Evolutionary conservation across 2,888 invertebrate species (phyloP).

Genomic region (Drosophila multiciliata): DNA sequence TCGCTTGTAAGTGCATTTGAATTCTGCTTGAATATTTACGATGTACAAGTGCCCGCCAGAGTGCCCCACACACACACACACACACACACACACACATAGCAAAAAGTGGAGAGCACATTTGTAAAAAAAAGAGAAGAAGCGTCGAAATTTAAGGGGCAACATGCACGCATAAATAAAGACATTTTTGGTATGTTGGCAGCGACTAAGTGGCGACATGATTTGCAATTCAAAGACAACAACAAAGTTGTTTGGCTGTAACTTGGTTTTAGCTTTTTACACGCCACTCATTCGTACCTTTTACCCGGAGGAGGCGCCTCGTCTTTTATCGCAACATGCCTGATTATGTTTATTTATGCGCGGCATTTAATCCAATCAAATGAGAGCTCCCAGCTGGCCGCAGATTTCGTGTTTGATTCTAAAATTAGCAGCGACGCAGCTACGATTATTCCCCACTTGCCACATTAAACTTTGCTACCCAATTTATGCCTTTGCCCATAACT

Average conservation of each 20-base stretch:
- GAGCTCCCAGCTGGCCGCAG: slow-evolving; percentile 39
- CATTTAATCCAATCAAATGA: slow-evolving; percentile 74
- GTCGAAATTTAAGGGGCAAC: slow-evolving; percentile 34
- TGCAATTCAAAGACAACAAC: slow-evolving; percentile 74
- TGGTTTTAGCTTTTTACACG: slow-evolving; percentile 27
- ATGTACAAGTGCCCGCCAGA: slow-evolving; percentile 59
- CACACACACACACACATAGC: slow-evolving; percentile 2
- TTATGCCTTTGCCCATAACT: slow-evolving; percentile 51
- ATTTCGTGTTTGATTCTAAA: slow-evolving; percentile 65
- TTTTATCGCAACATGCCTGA: slow-evolving; percentile 56
- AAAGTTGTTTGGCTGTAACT: slow-evolving; percentile 56
- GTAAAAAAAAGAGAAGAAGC: slow-evolving; percentile 31
- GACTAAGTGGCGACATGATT: slow-evolving; percentile 61
- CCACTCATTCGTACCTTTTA: slow-evolving; percentile 4
- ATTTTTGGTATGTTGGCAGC: slow-evolving; percentile 48
- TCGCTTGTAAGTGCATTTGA: slow-evolving; percentile 65
- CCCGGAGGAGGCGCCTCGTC: neutral
- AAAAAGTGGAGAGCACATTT: slow-evolving; percentile 31
- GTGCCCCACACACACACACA: slow-evolving; percentile 42
- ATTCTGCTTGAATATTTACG: slow-evolving; percentile 75
- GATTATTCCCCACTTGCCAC: slow-evolving; percentile 55
- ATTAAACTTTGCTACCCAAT: slow-evolving; percentile 66
- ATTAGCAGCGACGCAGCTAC: slow-evolving; percentile 60
- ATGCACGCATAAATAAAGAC: slow-evolving; percentile 77
- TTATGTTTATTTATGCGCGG: slow-evolving; percentile 78